Evolutionary conservation across 2,113 vertebrate genomes (phyloP).

Genomic region (Rhabdomys dilectus): DNA sequence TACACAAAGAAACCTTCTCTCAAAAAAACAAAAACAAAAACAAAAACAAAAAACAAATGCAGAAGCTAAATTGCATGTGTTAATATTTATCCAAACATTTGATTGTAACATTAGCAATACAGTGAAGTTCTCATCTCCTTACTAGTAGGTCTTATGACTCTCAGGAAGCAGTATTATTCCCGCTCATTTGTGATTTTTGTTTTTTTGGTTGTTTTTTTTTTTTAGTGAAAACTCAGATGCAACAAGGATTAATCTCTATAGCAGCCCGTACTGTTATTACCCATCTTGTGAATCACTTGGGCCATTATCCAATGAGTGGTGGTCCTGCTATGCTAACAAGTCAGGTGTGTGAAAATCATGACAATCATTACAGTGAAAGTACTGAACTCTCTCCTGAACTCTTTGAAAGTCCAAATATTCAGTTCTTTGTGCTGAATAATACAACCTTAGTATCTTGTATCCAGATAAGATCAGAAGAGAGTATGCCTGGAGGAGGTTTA

Average conservation of each 20-base stretch:
- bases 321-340: conserved; percentile 98
- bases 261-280: conserved; percentile 98
- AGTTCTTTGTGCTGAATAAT: conserved; percentile 97
- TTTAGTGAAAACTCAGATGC: conserved; percentile 96
- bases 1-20: background rate
- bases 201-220: conserved; percentile 77
- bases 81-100: conserved; percentile 59
- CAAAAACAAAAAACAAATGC: too few relatives aligned
- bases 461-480: conserved; percentile 95
- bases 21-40: background rate
- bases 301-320: conserved; percentile 98
- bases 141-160: conserved; percentile 43
- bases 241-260: conserved; percentile 97
- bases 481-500: conserved; percentile 95
- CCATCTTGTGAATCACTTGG: conserved; percentile 97
- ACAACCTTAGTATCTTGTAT: conserved; percentile 93
- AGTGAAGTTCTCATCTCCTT: conserved; percentile 4
- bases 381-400: conserved; percentile 96
- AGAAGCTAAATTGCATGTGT: conserved; percentile 17
- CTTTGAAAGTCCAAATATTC: conserved; percentile 97
- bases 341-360: conserved; percentile 98
- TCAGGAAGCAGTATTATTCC: conserved; percentile 55
- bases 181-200: conserved; percentile 70
- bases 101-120: conserved; percentile 45
- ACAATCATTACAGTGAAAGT: conserved; percentile 97